A percentile compares a stretch with the other conserved stretches of the same genome.
Conservation (phyloP, 2,888 invertebrate species). For the Alentia gelatinosa region DNA sequence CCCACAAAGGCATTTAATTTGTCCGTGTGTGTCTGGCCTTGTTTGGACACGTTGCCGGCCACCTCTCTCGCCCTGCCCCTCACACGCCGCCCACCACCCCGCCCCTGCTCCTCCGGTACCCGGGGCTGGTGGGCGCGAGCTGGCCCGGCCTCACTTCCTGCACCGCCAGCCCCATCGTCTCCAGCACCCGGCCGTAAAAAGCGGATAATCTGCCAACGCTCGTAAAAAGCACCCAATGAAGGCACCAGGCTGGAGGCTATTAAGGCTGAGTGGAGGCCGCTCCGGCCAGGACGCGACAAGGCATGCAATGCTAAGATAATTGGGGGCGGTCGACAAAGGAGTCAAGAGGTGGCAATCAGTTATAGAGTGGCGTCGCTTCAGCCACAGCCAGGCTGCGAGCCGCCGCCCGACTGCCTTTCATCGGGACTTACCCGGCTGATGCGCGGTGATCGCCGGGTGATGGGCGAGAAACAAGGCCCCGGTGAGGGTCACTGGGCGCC, state of each 20-base stretch:
- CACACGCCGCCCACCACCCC: neutral
- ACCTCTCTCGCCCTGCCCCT: neutral
- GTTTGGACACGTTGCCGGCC: constrained; percentile 4
- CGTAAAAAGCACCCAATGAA: constrained; percentile 3
- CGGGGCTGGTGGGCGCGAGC: neutral
- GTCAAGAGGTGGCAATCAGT: constrained; percentile 30
- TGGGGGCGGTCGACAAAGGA: neutral
- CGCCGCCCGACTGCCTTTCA: neutral
- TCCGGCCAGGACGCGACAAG: neutral
- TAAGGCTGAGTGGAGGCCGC: neutral
- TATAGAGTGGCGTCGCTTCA: neutral
- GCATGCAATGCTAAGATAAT: constrained; percentile 32
- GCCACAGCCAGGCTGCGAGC: neutral
- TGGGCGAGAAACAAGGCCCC: neutral
- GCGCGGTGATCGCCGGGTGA: neutral
- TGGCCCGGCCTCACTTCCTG: neutral
- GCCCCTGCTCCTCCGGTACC: neutral
- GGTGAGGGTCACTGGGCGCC: neutral
- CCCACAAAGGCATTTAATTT: constrained; percentile 29
- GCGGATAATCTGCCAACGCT: neutral
- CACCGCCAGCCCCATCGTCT: neutral
- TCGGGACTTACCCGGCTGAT: neutral
- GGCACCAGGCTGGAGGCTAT: neutral
- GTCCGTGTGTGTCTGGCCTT: neutral
- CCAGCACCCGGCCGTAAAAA: constrained; percentile 8